These are phyloP conservation scores for Anolis carolinensis DNA, from an alignment of 2,113 vertebrate genomes.

Conservation along the genomic window DNA sequence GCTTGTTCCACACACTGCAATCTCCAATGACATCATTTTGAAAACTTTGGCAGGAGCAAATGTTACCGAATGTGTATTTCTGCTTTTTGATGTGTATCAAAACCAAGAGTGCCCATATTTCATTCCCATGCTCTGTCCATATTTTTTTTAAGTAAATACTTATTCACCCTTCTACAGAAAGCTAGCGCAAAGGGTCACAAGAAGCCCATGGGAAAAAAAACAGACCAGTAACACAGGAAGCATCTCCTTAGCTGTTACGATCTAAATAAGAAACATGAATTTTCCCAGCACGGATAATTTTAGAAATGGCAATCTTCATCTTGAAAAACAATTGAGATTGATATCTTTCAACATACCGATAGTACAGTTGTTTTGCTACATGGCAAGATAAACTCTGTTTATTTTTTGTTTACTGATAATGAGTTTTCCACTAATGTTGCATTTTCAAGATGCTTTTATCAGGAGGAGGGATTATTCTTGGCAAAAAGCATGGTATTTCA, in stretches of 20 bases:
- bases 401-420: conserved; percentile 3
- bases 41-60: no score
- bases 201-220: conserved; percentile 21
- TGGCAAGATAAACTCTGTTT: neutral
- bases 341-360: neutral
- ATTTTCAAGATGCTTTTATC: neutral
- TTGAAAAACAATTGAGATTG: conserved; percentile 5
- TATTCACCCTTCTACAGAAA: conserved; percentile 37
- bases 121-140: conserved; percentile 10
- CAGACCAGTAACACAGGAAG: conserved; percentile 36
- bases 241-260: conserved; percentile 24
- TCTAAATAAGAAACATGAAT: conserved; percentile 42
- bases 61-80: neutral
- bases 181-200: conserved; percentile 7
- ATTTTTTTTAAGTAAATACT: conserved; percentile 23
- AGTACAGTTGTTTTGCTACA: neutral
- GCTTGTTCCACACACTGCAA: no score
- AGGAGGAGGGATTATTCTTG: neutral
- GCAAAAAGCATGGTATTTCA: neutral
- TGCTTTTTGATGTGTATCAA: neutral
- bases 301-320: conserved; percentile 48
- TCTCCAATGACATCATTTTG: neutral
- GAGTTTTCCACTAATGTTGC: neutral
- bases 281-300: conserved; percentile 49
- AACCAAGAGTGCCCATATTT: neutral